These are phyloP conservation scores for Eupithecia exiguata DNA, from an alignment of 2,888 invertebrate species.

Conservation along the genomic window DNA sequence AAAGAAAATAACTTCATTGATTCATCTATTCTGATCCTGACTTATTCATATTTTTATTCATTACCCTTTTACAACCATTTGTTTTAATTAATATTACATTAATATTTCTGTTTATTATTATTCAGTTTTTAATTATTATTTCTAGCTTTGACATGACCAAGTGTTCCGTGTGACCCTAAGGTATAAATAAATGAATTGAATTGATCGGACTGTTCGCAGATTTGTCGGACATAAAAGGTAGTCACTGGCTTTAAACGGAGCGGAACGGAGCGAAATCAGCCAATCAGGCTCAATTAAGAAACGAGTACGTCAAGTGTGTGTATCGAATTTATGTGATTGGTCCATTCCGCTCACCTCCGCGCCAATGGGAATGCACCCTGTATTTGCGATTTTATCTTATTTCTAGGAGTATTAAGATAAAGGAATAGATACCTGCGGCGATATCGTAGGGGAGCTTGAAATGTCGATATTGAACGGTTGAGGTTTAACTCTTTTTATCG, in stretches of 20 bases:
- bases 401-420: background rate
- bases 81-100: too few relatives aligned
- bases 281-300: background rate
- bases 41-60: too few relatives aligned
- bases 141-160: too few relatives aligned
- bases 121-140: too few relatives aligned
- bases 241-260: background rate
- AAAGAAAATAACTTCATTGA: background rate
- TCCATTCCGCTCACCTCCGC: background rate
- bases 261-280: background rate
- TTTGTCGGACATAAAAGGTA: background rate
- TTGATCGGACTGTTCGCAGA: too few relatives aligned
- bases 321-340: background rate
- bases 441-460: constrained; percentile 62
- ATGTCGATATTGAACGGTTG: constrained; percentile 73
- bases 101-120: too few relatives aligned
- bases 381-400: background rate
- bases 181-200: too few relatives aligned
- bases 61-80: too few relatives aligned
- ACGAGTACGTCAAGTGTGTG: background rate
- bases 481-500: constrained; percentile 64
- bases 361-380: background rate
- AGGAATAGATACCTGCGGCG: constrained; percentile 57
- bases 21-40: too few relatives aligned
- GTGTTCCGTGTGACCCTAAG: too few relatives aligned